Evolutionary conservation across 1,140 invertebrate species (phyloP).

Genomic region (Drosophila pectinifera): DNA sequence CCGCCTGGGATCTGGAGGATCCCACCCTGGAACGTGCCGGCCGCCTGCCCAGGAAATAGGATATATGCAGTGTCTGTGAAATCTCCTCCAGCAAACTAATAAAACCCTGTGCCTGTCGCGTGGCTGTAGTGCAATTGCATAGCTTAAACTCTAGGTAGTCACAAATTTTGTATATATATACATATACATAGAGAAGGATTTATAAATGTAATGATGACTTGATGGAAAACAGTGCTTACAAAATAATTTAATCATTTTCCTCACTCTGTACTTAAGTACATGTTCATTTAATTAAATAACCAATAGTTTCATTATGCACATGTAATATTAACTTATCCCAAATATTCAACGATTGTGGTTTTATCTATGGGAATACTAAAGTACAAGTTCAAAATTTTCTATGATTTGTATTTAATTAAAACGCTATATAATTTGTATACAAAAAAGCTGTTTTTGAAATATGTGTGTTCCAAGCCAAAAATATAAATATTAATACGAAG

Average conservation of each 20-base stretch:
- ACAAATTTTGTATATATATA: slow-evolving; percentile 31
- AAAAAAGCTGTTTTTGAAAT: too few relatives aligned
- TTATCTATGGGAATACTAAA: neutral
- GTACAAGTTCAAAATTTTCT: too few relatives aligned
- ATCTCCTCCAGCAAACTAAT: neutral
- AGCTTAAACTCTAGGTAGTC: slow-evolving; percentile 29
- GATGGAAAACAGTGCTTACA: slow-evolving; percentile 4
- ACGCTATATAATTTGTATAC: neutral
- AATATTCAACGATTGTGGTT: neutral
- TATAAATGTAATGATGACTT: slow-evolving; percentile 12
- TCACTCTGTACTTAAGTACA: slow-evolving; percentile 1
- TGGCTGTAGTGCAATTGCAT: slow-evolving; percentile 22
- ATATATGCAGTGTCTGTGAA: neutral
- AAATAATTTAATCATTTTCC: neutral
- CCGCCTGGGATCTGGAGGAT: slow-evolving; percentile 92
- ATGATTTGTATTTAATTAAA: neutral
- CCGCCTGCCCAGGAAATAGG: slow-evolving; percentile 78
- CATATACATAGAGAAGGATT: slow-evolving; percentile 2
- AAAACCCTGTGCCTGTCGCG: slow-evolving; percentile 9
- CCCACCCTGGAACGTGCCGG: slow-evolving; percentile 90
- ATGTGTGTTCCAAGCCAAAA: too few relatives aligned
- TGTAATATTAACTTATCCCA: neutral
- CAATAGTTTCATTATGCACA: neutral
- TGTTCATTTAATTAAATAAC: neutral
- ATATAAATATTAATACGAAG: neutral